These are phyloP conservation scores for Caenorhabditis drosophilae DNA, from an alignment of 2,888 invertebrate genomes.

Conservation along the genomic window DNA sequence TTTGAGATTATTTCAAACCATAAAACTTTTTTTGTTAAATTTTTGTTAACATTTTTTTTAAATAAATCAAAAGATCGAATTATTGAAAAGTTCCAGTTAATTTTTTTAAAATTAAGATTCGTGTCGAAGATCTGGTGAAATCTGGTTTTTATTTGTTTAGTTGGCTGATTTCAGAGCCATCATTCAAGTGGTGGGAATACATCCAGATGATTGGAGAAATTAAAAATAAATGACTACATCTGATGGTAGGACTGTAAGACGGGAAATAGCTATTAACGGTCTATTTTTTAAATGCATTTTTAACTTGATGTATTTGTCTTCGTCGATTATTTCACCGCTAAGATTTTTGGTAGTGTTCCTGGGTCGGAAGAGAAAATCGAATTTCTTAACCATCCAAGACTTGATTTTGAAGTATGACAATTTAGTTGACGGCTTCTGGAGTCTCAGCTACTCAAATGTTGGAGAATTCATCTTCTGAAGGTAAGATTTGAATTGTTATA, in stretches of 20 bases:
- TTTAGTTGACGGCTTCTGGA: constrained; percentile 29
- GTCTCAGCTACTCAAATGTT: constrained; percentile 24
- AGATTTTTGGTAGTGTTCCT: constrained; percentile 24
- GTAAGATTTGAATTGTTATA: constrained; percentile 27
- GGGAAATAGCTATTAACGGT: constrained; percentile 21
- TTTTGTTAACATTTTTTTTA: too few species aligned
- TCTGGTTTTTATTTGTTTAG: constrained; percentile 15
- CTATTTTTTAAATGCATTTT: constrained; percentile 28
- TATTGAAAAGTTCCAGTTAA: constrained; percentile 8
- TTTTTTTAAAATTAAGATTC: background rate
- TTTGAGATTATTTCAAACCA: too few species aligned
- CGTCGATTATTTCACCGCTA: constrained; percentile 20
- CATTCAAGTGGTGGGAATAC: constrained; percentile 18
- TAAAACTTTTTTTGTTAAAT: too few species aligned
- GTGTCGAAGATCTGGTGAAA: background rate
- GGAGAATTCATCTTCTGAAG: constrained; percentile 19
- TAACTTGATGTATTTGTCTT: constrained; percentile 24
- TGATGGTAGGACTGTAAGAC: constrained; percentile 20
- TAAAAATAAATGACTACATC: constrained; percentile 24
- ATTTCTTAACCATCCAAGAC: constrained; percentile 21
- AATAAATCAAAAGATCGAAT: background rate
- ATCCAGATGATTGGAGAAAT: constrained; percentile 30
- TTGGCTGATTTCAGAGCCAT: constrained; percentile 23
- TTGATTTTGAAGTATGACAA: constrained; percentile 23
- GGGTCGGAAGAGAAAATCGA: constrained; percentile 26